Evolutionary conservation across 2,113 vertebrate species (phyloP), one percentile per base, ranked within the genome.

Genomic region (Etia nguti): DNA sequence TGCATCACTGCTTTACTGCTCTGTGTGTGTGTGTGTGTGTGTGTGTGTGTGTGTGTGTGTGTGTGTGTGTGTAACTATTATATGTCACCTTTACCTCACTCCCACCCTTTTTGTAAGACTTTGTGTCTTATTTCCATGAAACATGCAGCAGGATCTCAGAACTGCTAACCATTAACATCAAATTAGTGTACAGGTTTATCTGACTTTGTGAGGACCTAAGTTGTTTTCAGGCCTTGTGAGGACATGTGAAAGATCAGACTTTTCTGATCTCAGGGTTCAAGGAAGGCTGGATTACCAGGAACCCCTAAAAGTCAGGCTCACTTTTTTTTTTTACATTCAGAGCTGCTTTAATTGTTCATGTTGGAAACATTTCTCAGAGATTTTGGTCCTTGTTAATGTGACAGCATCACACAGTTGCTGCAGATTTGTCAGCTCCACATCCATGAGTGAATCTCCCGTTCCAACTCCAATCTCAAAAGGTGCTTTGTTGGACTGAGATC

Each of bases 161-260:
- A 8, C 12, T 15, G 62, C 20, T 79, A 87, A 91, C 89, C 85
- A 89, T 91, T 91, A 89, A 89, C 84, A 36, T 20, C 3, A 26
- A 70, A 43, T 62, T 22, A 16, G n/a, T 38, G 41, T 59, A 26
- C 54, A 55, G 16, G 26, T 77, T 31, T 50, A 77, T 16, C 75
- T 12, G 18, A 31, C 77, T 62, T 79, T 18, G 5, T 43, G 43
- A 80, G 43, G 59, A 81, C 77, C 38, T 29, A 5, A 57, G 52
- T 41, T 55, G 34, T 56, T 56, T 54, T 55, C 10, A 75, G 24
- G 70, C 43, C 24, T 75, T 75, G 70, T 75, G 77, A 38, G 52
- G 54, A 80, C 54, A 56, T 4, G 1, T 56, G 34, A 18, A 22
- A 26, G 22, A 70, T 73, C 41, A 73, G 68, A 20, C 24, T 75